Base-by-base conservation (phyloP, 2,113 vertebrate species). In the Cichladusa arquata region DNA sequence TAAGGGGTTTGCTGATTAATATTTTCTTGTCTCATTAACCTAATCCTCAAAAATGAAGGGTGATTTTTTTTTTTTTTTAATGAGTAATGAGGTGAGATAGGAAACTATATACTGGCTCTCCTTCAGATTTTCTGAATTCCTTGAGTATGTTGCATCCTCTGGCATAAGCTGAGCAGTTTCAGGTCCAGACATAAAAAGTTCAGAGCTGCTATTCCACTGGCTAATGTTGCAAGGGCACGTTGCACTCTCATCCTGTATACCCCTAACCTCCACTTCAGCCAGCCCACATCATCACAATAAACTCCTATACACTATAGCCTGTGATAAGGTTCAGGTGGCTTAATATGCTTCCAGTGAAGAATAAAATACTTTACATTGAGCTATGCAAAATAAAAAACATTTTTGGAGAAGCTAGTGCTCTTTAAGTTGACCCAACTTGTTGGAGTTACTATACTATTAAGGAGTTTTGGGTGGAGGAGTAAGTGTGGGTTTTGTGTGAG, bases 401-500 rank as follows among this genome's bases (percentile, higher is more conserved):
- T 61, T 86, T 91, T 84, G 12, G 20, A 73, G 31, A 66, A 64
- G 9, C 14, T 78, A 26, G 16, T 77, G 28, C 22, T 93, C 56
- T 80, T 40, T 69, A n/a, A 77, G 19, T 47, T 92, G 84, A 33
- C 8, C 16, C 28, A 53, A 36, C 33, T 64, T 36, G 11, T 44
- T 57, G 13, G 74, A 86, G 66, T 72, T 16, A 17, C 40, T 72
- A 5, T 81, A 28, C 19, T 90, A 5, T 53, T 82, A 80, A 44
- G 28, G 58, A 50, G 6, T 44, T 90, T 60, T 58, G 50, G 7
- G 23, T 72, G 54, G 14, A 79, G 33, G 79, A 26, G 6, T 71
- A 34, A 28, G 24, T 7, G 61, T 60, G 48, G 9, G 15, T 20
- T 65, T 86, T 0, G 0, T 53, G 12, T 5, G 8, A 9, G 26